These are phyloP conservation scores for Hafferia zeledoni DNA, from an alignment of 2,797 vertebrate species.

Conservation along the genomic window DNA sequence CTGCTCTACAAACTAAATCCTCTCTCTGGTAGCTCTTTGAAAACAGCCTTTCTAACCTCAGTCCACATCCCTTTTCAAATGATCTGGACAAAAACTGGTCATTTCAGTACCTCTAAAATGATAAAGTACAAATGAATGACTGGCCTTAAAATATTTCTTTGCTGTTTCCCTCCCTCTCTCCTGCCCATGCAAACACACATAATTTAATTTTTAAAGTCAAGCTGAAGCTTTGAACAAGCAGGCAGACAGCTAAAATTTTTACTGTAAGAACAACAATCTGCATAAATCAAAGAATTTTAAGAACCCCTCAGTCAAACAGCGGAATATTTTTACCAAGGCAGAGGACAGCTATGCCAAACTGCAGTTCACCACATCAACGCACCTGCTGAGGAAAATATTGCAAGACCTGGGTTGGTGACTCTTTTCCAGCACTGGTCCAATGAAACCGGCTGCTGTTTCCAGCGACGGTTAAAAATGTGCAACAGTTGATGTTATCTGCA, in stretches of 20 bases:
- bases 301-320: neutral
- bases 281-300: neutral
- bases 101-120: neutral
- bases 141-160: neutral
- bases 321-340: neutral
- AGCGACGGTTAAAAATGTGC: neutral
- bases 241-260: neutral
- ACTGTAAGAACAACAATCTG: neutral
- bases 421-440: neutral
- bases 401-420: neutral
- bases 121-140: neutral
- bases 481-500: constrained; percentile 50
- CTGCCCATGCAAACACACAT: neutral
- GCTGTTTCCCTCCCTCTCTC: neutral
- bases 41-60: neutral
- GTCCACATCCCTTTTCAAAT: neutral
- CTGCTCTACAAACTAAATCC: neutral
- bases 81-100: neutral
- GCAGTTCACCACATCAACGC: neutral
- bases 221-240: neutral
- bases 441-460: constrained; percentile 3
- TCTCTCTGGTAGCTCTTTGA: neutral
- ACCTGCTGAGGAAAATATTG: constrained; percentile 1
- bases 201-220: neutral
- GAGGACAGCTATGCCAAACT: neutral